Conservation (phyloP, 2,113 vertebrate species). For the Myotis yumanensis region DNA sequence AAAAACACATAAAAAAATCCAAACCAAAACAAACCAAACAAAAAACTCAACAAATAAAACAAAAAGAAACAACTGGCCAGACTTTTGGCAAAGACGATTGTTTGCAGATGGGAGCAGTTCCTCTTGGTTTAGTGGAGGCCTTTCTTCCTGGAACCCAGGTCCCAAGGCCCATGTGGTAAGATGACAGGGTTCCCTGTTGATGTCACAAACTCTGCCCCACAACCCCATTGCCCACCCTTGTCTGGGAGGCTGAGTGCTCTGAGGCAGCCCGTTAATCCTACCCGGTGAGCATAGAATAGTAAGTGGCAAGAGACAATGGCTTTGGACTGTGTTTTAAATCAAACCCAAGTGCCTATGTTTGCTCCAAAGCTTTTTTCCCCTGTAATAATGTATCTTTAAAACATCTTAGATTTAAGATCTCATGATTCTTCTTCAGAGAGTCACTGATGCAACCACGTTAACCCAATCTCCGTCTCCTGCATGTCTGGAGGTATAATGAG, state of each 20-base stretch:
- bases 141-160: constrained; percentile 25
- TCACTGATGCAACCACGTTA: not conserved
- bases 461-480: not conserved
- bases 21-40: not conserved
- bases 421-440: not conserved
- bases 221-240: not conserved
- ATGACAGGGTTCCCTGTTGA: not conserved
- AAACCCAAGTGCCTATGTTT: not conserved
- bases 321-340: not conserved
- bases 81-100: constrained; percentile 27
- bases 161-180: not conserved
- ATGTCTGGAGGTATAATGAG: not conserved
- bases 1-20: not conserved
- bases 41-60: not conserved
- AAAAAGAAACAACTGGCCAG: not conserved
- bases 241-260: not conserved
- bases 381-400: not conserved
- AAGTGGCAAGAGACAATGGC: not conserved
- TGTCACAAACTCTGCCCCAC: not conserved
- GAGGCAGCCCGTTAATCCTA: not conserved
- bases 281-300: not conserved
- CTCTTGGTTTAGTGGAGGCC: not conserved
- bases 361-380: not conserved
- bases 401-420: constrained; percentile 17
- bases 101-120: constrained; percentile 35